phyloP scores from a whole-genome alignment of 37 sponge, comb jelly and placozoan species.

The Crambe crambe region DNA sequence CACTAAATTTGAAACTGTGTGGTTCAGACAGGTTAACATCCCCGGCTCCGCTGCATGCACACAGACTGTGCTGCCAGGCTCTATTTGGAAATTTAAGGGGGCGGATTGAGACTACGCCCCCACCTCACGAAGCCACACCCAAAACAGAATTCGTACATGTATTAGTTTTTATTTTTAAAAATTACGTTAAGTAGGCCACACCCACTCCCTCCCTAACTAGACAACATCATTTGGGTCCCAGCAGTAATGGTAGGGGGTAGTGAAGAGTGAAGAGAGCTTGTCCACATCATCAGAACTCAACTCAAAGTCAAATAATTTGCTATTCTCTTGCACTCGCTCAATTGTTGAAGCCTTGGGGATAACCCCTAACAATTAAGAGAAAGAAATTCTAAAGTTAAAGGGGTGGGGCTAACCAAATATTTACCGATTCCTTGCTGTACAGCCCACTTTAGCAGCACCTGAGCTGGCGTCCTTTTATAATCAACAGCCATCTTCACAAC shows the following conservation, averaged over 20 bases:
- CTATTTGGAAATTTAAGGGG: no score
- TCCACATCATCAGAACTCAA: constrained; percentile 31
- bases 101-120: no score
- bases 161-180: no score
- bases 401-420: not conserved
- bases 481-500: constrained; percentile 17
- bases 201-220: no score
- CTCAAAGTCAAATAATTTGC: constrained; percentile 31
- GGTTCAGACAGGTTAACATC: no score
- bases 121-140: not conserved
- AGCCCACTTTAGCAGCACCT: constrained; percentile 65
- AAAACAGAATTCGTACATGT: not conserved
- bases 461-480: constrained; percentile 51
- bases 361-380: constrained; percentile 23
- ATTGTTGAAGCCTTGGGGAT: constrained; percentile 49
- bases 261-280: constrained; percentile 18
- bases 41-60: no score
- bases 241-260: constrained; percentile 21
- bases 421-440: constrained; percentile 65
- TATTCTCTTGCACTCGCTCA: constrained; percentile 24
- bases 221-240: constrained; percentile 54
- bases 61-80: no score
- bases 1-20: no score
- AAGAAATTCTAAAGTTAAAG: not conserved
- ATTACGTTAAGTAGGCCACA: no score